Conservation (phyloP, 2,797 vertebrate genomes). For the Crax fasciolata region DNA sequence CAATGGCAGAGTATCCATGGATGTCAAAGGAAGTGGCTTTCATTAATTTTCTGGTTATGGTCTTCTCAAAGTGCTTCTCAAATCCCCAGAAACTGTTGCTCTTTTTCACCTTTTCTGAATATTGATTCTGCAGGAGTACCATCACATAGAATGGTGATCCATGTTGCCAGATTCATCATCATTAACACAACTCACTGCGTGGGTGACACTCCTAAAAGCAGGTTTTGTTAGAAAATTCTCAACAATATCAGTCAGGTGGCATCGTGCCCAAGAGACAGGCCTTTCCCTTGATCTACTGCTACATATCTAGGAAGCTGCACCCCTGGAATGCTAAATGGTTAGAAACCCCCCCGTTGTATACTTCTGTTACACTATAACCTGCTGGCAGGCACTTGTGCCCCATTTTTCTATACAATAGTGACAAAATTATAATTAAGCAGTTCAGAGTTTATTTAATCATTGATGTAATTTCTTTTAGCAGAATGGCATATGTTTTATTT, state of each 20-base stretch:
- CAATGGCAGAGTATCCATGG: neutral
- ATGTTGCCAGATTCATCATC: neutral
- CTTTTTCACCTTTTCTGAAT: neutral
- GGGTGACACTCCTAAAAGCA: neutral
- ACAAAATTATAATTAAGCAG: neutral
- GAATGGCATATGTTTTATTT: neutral
- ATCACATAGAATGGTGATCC: neutral
- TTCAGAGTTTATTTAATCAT: constrained; percentile 31
- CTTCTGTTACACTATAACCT: neutral
- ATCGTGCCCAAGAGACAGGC: neutral
- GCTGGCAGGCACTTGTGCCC: neutral
- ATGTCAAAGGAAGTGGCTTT: neutral
- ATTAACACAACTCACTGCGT: neutral
- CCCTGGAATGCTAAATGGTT: neutral
- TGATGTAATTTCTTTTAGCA: constrained; percentile 4
- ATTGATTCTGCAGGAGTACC: neutral
- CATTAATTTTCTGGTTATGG: neutral
- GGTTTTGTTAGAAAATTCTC: neutral
- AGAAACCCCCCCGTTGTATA: neutral
- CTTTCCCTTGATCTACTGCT: neutral
- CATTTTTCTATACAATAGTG: neutral
- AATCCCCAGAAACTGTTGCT: neutral
- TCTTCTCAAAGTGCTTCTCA: neutral
- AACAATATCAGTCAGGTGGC: neutral
- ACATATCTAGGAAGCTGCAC: neutral